A percentile compares a stretch with the other conserved stretches of the same genome.
Conservation (phyloP, 2,888 invertebrate species). For the Chloroclystis v-ata region DNA sequence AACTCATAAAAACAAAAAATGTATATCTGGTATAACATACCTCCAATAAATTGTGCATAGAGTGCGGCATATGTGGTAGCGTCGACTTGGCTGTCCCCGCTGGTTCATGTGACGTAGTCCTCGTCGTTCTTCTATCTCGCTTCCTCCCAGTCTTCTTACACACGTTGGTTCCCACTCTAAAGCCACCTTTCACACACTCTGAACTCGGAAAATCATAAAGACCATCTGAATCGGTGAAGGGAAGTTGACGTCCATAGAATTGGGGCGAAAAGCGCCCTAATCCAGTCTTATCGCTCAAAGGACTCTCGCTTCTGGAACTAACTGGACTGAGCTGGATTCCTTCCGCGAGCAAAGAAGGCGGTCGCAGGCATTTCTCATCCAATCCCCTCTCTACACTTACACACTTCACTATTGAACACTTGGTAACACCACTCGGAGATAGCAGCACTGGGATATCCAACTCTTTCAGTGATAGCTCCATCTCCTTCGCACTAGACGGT, state of each 20-base stretch:
- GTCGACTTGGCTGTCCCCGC: conserved; percentile 75
- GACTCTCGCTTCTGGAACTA: conserved; percentile 88
- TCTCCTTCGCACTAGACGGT: conserved; percentile 83
- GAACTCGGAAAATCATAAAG: conserved; percentile 88
- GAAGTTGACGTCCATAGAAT: conserved; percentile 83
- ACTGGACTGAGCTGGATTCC: conserved; percentile 82
- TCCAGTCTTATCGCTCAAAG: conserved; percentile 84
- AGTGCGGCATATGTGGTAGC: conserved; percentile 72
- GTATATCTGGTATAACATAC: conserved; percentile 52
- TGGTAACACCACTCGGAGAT: conserved; percentile 71
- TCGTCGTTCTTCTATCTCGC: conserved; percentile 79
- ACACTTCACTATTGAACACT: conserved; percentile 76
- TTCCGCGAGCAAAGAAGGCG: conserved; percentile 77
- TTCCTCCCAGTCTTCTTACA: conserved; percentile 81
- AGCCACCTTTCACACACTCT: conserved; percentile 79
- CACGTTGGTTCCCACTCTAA: conserved; percentile 65
- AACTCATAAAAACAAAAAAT: too few relatives aligned
- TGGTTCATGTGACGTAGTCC: conserved; percentile 69
- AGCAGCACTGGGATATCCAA: conserved; percentile 69
- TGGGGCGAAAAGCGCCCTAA: conserved; percentile 83
- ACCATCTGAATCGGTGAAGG: conserved; percentile 88
- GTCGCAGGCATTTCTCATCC: conserved; percentile 68
- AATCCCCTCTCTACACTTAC: conserved; percentile 75
- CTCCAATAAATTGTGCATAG: conserved; percentile 80
- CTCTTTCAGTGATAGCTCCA: conserved; percentile 67